Evolutionary conservation across 2,888 invertebrate genomes (phyloP).

Genomic region (Lydus trimaculatus): DNA sequence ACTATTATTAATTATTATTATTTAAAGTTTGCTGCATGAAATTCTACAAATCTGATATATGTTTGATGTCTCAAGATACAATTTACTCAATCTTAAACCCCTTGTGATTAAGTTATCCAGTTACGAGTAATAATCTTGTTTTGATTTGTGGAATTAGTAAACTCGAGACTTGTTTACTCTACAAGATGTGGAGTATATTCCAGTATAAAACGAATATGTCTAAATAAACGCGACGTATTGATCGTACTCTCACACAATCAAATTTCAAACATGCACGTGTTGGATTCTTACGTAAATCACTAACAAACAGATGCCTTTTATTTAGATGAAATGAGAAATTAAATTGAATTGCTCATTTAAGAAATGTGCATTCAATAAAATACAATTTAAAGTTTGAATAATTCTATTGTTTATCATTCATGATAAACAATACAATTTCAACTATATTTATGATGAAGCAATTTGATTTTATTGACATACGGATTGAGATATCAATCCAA

Average conservation of each 20-base stretch:
- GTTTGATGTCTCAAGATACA: slow-evolving; percentile 7
- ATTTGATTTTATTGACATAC: slow-evolving; percentile 55
- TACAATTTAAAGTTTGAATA: too few species aligned
- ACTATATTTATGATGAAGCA: slow-evolving; percentile 54
- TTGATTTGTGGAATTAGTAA: slow-evolving; percentile 41
- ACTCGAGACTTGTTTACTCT: slow-evolving; percentile 38
- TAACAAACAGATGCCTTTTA: slow-evolving; percentile 33
- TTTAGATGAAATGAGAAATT: background rate
- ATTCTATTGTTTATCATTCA: slow-evolving; percentile 17
- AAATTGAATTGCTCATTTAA: too few species aligned
- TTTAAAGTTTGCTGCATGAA: background rate
- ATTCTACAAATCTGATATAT: background rate
- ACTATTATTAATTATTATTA: background rate
- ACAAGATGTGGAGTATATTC: slow-evolving; percentile 25
- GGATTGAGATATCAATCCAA: slow-evolving; percentile 55
- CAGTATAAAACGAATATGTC: slow-evolving; percentile 28
- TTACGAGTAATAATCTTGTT: slow-evolving; percentile 42
- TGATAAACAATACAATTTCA: slow-evolving; percentile 41
- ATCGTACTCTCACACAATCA: slow-evolving; percentile 17
- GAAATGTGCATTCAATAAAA: too few species aligned
- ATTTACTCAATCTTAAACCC: slow-evolving; percentile 19
- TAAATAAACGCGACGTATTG: slow-evolving; percentile 30
- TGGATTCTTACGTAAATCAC: slow-evolving; percentile 41
- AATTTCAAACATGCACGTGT: slow-evolving; percentile 19
- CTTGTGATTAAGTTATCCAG: slow-evolving; percentile 37